Evolutionary conservation across 2,113 vertebrate genomes (phyloP).

Genomic region (Antennarius striatus): DNA sequence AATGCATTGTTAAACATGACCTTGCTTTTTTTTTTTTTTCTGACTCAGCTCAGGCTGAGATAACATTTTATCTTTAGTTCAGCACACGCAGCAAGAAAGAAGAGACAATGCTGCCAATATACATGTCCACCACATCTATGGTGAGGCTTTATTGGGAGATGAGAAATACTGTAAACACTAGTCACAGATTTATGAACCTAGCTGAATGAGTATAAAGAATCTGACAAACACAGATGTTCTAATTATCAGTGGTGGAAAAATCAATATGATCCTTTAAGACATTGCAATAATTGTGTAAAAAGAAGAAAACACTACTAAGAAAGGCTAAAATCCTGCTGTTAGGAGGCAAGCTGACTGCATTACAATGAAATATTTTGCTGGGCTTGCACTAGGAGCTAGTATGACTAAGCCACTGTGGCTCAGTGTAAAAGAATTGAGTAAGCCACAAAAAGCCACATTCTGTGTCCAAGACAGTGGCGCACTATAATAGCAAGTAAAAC

Average conservation of each 20-base stretch:
- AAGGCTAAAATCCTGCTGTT: not conserved
- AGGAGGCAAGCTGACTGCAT: too few relatives aligned
- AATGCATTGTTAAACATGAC: conserved; percentile 42
- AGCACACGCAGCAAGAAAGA: conserved; percentile 11
- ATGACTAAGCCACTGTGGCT: too few relatives aligned
- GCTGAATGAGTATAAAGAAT: conserved; percentile 10
- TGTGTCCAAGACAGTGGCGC: too few relatives aligned
- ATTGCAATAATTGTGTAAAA: not conserved
- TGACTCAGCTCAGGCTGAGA: conserved; percentile 26
- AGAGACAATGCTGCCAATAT: conserved; percentile 14
- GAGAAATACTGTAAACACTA: conserved; percentile 34
- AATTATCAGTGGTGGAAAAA: conserved; percentile 4
- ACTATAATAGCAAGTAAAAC: too few relatives aligned
- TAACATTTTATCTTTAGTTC: conserved; percentile 38
- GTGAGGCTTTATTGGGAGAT: conserved; percentile 38
- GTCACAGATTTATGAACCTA: conserved; percentile 27
- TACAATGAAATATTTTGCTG: too few relatives aligned
- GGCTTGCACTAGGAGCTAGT: too few relatives aligned
- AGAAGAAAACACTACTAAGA: not conserved
- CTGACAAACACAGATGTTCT: conserved; percentile 10
- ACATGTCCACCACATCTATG: conserved; percentile 25
- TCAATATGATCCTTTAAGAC: not conserved
- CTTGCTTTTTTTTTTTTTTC: conserved; percentile 32
- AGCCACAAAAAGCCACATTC: too few relatives aligned
- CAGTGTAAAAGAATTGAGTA: too few relatives aligned